Base-by-base conservation (phyloP, 1,140 invertebrate species). In the Ceratitis capitata region DNA sequence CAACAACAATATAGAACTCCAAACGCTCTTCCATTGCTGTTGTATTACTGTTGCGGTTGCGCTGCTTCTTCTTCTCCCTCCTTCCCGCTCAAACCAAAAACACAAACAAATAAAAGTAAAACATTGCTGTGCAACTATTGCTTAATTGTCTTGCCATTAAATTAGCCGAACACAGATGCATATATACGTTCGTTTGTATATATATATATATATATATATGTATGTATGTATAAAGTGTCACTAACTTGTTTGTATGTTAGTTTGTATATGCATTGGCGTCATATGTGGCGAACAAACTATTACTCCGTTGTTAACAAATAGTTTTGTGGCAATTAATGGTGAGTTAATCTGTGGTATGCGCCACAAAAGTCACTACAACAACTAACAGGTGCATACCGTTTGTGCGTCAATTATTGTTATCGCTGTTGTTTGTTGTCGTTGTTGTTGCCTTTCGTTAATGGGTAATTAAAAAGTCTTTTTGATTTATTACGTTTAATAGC, bases 261-360 rank as follows among this genome's bases (percentile, higher is more conserved):
- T n/a, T n/a, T n/a, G n/a, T n/a, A n/a, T n/a, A n/a, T n/a, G n/a
- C n/a, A n/a, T n/a, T n/a, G n/a, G n/a, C n/a, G n/a, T n/a, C n/a
- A n/a, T n/a, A n/a, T n/a, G n/a, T n/a, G n/a, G n/a, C n/a, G n/a
- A n/a, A n/a, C n/a, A n/a, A n/a, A n/a, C n/a, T n/a, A n/a, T n/a
- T n/a, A n/a, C n/a, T n/a, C 69, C 23, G 10, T 78, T 45, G 10
- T 39, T 78, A 42, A 56, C 51, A 56, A 56, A 78, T 78, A 78
- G 69, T 45, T 78, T 78, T 78, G 69, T 78, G 69, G 69, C 69
- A 78, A 78, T 78, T 78, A 78, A 45, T 45, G n/a, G 69, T 45
- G 14, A 78, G 69, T 78, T 78, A 78, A 78, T 78, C 69, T 78
- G 35, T 45, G 69, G 69, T 78, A 78, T 78, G 69, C 69, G 69